Conservation (phyloP, 2,797 vertebrate genomes). For the Phalanger gymnotis region DNA sequence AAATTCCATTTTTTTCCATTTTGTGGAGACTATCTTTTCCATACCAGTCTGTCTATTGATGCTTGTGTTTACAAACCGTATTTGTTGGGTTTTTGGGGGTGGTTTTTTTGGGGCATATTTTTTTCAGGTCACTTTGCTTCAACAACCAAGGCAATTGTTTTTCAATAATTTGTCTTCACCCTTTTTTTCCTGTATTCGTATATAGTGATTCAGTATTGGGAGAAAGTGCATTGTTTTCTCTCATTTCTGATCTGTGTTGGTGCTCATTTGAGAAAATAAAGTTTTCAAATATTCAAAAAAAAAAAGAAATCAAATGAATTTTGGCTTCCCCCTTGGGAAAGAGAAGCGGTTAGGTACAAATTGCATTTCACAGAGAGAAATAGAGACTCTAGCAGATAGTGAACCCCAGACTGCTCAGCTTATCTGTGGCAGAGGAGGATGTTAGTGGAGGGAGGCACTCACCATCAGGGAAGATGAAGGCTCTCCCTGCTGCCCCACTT, state of each 20-base stretch:
- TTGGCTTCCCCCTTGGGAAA: neutral
- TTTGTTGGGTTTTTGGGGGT: constrained; percentile 73
- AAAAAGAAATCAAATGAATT: neutral
- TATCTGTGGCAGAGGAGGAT: neutral
- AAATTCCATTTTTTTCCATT: constrained; percentile 74
- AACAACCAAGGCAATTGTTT: constrained; percentile 84
- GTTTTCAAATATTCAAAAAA: constrained; percentile 89
- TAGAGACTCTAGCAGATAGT: neutral
- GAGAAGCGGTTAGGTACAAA: neutral
- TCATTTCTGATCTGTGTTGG: constrained; percentile 88
- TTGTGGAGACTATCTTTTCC: constrained; percentile 80
- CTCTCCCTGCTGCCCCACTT: neutral
- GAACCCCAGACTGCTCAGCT: neutral
- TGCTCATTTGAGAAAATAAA: constrained; percentile 92
- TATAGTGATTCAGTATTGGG: constrained; percentile 89
- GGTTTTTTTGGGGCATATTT: constrained; percentile 72
- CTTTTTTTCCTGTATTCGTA: constrained; percentile 83
- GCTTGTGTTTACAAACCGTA: constrained; percentile 88
- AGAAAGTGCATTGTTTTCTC: constrained; percentile 86
- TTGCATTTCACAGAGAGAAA: neutral
- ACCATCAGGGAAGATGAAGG: neutral
- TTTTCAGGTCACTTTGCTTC: constrained; percentile 86
- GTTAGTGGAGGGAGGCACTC: neutral
- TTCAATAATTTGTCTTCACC: constrained; percentile 81
- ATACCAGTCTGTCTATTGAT: constrained; percentile 84